Evolutionary conservation across 1,140 invertebrate species (phyloP).

Genomic region (Pectinophora gossypiella): DNA sequence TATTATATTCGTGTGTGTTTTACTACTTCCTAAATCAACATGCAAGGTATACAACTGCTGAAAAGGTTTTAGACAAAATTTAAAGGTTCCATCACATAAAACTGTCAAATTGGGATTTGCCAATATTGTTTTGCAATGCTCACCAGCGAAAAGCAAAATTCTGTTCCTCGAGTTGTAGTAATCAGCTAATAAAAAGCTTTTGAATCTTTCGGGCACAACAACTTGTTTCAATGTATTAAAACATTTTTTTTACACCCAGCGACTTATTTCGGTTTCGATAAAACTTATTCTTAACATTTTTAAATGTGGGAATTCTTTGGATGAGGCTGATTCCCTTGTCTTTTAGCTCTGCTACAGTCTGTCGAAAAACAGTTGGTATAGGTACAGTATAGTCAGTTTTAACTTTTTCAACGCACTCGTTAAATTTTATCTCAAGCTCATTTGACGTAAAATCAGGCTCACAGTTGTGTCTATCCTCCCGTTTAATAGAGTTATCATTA

Average conservation of each 20-base stretch:
- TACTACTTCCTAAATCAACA: constrained; percentile 12
- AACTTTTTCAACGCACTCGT: too few relatives aligned
- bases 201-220: background rate
- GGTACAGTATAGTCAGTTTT: too few relatives aligned
- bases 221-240: background rate
- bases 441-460: too few relatives aligned
- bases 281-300: too few relatives aligned
- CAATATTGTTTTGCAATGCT: constrained; percentile 8
- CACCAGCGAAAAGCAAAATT: background rate
- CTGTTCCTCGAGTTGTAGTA: background rate
- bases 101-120: constrained; percentile 11
- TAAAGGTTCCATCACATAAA: constrained; percentile 16
- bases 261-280: too few relatives aligned
- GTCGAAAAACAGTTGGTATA: too few relatives aligned
- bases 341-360: too few relatives aligned
- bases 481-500: too few relatives aligned
- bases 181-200: background rate
- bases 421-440: too few relatives aligned
- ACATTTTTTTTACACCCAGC: background rate
- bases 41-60: constrained; percentile 11
- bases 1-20: background rate
- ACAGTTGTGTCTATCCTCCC: too few relatives aligned
- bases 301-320: too few relatives aligned
- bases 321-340: too few relatives aligned
- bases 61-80: constrained; percentile 8